Conservation (phyloP, 1,140 invertebrate species). For the Planococcus citri region DNA sequence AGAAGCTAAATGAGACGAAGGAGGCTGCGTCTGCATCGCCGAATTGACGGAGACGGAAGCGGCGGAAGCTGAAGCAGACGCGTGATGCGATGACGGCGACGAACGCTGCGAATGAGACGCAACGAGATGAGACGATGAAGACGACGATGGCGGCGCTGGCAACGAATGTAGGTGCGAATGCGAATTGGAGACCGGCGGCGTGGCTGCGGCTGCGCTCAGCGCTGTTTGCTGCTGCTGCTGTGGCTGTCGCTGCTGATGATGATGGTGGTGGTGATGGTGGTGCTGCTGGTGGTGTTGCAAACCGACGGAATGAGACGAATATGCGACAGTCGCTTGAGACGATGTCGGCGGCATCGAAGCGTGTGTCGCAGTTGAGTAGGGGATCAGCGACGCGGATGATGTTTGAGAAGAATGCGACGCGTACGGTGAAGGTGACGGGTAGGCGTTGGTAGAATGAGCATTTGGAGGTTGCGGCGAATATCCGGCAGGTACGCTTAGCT, state of each 20-base stretch:
- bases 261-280: neutral
- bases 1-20: constrained; percentile 3
- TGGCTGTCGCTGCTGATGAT: too few relatives aligned
- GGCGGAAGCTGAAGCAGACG: neutral
- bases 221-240: too few relatives aligned
- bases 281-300: neutral
- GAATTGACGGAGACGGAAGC: neutral
- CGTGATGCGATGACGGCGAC: too few relatives aligned
- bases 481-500: neutral
- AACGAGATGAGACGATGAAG: too few relatives aligned
- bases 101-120: too few relatives aligned
- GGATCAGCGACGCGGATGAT: neutral
- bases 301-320: neutral
- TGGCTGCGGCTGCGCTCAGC: too few relatives aligned
- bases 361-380: neutral
- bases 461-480: neutral
- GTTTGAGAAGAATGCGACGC: neutral
- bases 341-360: neutral
- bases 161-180: neutral
- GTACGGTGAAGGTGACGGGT: neutral
- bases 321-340: neutral
- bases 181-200: too few relatives aligned
- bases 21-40: neutral
- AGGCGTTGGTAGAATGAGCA: neutral
- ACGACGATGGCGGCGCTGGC: neutral